phyloP scores from a whole-genome alignment of 1,140 invertebrate species.

The Megalonaias nervosa region DNA sequence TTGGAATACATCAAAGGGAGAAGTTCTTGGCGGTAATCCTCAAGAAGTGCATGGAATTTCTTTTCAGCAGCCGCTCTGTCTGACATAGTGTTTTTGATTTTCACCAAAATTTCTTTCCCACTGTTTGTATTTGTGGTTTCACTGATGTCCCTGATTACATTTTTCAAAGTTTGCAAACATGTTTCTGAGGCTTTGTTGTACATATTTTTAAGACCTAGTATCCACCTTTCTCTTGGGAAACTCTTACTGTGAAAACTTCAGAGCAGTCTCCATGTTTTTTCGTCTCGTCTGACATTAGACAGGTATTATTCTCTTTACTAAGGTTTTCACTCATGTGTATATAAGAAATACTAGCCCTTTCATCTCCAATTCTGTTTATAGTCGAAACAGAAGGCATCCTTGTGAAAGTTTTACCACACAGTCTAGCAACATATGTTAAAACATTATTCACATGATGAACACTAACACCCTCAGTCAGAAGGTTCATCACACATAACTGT shows the following conservation, averaged over 20 bases:
- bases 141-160: constrained; percentile 16
- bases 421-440: constrained; percentile 15
- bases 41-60: too few relatives aligned
- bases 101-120: constrained; percentile 31
- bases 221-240: constrained; percentile 23
- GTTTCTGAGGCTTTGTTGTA: constrained; percentile 16
- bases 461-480: constrained; percentile 32
- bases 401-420: constrained; percentile 26
- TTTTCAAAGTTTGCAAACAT: constrained; percentile 14
- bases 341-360: constrained; percentile 17
- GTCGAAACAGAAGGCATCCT: constrained; percentile 16
- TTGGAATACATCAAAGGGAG: too few relatives aligned
- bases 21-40: too few relatives aligned
- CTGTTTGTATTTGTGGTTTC: constrained; percentile 5
- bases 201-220: constrained; percentile 33
- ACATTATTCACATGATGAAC: constrained; percentile 35
- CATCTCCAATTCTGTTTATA: too few relatives aligned
- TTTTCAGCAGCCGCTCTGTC: too few relatives aligned
- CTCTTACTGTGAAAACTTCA: constrained; percentile 26
- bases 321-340: constrained; percentile 22
- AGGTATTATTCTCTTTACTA: constrained; percentile 12
- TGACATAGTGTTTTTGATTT: too few relatives aligned
- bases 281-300: constrained; percentile 35
- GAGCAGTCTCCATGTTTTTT: constrained; percentile 27
- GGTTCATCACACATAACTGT: constrained; percentile 25